phyloP scores from a whole-genome alignment of 2,797 vertebrate genomes.

The Australoheros facetus region DNA sequence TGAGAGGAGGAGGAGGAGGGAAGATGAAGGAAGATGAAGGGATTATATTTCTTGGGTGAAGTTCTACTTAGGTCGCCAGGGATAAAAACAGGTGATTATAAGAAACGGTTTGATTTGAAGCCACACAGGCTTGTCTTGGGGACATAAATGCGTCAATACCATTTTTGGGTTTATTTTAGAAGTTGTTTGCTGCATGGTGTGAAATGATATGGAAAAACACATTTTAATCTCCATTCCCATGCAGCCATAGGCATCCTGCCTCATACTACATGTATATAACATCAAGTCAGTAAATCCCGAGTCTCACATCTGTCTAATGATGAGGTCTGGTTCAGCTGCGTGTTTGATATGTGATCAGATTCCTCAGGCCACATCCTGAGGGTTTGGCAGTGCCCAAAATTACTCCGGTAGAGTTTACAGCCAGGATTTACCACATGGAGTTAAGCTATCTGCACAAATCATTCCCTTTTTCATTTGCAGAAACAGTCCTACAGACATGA shows the following conservation, averaged over 20 bases:
- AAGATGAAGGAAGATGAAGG: constrained; percentile 48
- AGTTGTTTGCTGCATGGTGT: constrained; percentile 26
- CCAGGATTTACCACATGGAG: constrained; percentile 66
- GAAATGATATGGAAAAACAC: constrained; percentile 29
- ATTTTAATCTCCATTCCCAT: constrained; percentile 39
- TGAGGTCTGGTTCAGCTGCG: constrained; percentile 33
- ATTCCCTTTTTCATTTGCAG: constrained; percentile 75
- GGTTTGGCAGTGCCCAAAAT: constrained; percentile 50
- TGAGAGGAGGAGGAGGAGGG: constrained; percentile 25
- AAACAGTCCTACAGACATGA: constrained; percentile 66
- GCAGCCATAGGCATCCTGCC: constrained; percentile 2
- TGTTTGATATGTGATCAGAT: constrained; percentile 62
- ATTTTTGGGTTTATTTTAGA: constrained; percentile 53
- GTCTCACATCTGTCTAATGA: constrained; percentile 60
- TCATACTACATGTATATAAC: constrained; percentile 57
- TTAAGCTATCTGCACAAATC: constrained; percentile 75
- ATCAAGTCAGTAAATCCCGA: constrained; percentile 57
- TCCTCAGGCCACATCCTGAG: constrained; percentile 36
- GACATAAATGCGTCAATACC: constrained; percentile 28
- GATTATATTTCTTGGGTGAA: constrained; percentile 58
- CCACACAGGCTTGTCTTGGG: constrained; percentile 34
- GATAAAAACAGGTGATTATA: constrained; percentile 58
- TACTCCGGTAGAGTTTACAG: constrained; percentile 60
- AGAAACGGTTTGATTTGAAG: constrained; percentile 52
- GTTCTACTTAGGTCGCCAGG: constrained; percentile 38